Base-by-base conservation (phyloP, 2,113 vertebrate genomes). In the Channa argus region DNA sequence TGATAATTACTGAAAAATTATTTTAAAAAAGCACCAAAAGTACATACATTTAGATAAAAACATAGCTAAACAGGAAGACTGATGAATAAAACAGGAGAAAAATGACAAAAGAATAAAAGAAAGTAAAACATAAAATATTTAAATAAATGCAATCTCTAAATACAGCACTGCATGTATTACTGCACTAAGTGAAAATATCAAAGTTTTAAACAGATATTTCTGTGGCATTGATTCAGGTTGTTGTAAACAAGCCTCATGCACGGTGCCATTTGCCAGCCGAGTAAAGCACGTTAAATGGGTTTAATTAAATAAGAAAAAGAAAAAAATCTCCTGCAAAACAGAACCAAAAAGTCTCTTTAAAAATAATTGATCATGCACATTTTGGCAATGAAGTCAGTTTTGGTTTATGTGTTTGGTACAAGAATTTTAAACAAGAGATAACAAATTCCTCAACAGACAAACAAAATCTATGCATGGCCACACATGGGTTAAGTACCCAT, bases 191-290 rank as follows among this genome's bases (percentile, higher is more conserved):
- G 24, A 24, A 24, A 24, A 24, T 24, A 24, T 24, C 1, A 24
- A 24, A 61, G 11, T 61, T 82, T 69, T 11, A 59, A 55, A 41
- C 60, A 72, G 73, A 76, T 77, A 80, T 82, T 82, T 47, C 69
- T 72, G 15, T 81, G 68, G 64, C 41, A 5, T 13, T 62, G 51
- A 84, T 63, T 88, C 71, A 79, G 70, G 63, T 66, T 86, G 83
- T 83, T 73, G 44, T 24, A 91, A 87, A 90, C 85, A 74, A 86
- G 79, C 71, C 83, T 81, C 83, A 84, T 89, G 76, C 74, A 91
- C 86, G 85, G 86, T 60, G 50, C 54, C 61, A 69, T 66, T 52
- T 58, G 52, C 10, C 65, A 68, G 54, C 55, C 24, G 24, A 70
- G 71, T 74, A 78, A 81, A 79, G 58, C 70, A 44, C 58, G 80